Evolutionary conservation across 2,797 vertebrate species (phyloP).

Genomic region (Paratrypauchen microcephalus): DNA sequence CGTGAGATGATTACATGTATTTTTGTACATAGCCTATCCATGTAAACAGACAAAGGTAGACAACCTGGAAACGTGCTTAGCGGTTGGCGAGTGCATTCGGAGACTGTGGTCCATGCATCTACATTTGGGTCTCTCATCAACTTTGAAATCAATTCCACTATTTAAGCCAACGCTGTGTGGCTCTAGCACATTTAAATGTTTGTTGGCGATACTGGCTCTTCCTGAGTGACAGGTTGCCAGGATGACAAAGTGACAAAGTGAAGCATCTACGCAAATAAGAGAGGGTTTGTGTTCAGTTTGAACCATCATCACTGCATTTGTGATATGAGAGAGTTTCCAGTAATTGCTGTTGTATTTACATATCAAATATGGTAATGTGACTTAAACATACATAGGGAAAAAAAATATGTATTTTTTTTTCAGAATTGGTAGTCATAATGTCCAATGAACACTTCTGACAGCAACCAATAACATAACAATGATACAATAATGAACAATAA

Average conservation of each 20-base stretch:
- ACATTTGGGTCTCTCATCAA: neutral
- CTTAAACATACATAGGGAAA: neutral
- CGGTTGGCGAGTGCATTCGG: neutral
- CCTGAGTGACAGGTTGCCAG: constrained; percentile 13
- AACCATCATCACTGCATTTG: constrained; percentile 1
- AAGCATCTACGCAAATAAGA: constrained; percentile 10
- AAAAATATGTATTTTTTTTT: too few species aligned
- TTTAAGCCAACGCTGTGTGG: constrained; percentile 4
- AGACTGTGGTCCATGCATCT: neutral
- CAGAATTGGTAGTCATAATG: too few species aligned
- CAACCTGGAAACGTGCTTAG: neutral
- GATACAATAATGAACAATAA: too few species aligned
- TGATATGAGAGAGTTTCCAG: neutral
- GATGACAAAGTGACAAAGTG: constrained; percentile 11
- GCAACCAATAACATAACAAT: too few species aligned
- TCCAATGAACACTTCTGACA: too few species aligned
- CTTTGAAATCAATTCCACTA: constrained; percentile 3
- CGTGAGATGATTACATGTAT: constrained; percentile 3
- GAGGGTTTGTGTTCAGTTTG: too few species aligned
- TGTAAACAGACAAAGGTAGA: constrained; percentile 8
- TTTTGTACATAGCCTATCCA: constrained; percentile 1
- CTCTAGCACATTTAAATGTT: constrained; percentile 13
- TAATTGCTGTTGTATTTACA: neutral
- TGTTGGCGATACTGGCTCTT: constrained; percentile 8
- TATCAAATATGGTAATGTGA: neutral